These are phyloP conservation scores for Aleiodes alternator DNA, from an alignment of 2,888 invertebrate species.

Conservation along the genomic window DNA sequence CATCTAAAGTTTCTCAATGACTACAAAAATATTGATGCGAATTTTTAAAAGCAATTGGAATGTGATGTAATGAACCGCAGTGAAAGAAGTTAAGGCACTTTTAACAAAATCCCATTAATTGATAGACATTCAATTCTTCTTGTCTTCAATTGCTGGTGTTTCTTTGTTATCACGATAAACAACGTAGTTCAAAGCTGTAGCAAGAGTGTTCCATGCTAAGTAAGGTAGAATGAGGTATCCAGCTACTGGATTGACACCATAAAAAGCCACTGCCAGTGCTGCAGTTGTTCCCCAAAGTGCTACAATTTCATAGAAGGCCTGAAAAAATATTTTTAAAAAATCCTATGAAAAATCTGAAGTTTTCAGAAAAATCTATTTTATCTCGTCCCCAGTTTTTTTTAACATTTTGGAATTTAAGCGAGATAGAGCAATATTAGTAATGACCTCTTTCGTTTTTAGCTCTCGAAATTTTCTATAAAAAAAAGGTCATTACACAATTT, in stretches of 20 bases:
- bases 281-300: constrained; percentile 79
- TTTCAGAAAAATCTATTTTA: background rate
- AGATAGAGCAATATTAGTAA: no score
- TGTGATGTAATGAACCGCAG: background rate
- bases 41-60: constrained; percentile 15
- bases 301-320: constrained; percentile 81
- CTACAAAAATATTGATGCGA: background rate
- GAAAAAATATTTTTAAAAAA: constrained; percentile 54
- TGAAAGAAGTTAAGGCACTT: constrained; percentile 6
- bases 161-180: constrained; percentile 80
- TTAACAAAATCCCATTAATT: background rate
- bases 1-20: background rate
- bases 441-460: no score
- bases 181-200: constrained; percentile 82
- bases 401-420: no score
- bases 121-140: constrained; percentile 53
- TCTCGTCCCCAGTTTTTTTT: no score
- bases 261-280: constrained; percentile 79
- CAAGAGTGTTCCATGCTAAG: constrained; percentile 84
- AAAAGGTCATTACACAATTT: no score
- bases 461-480: no score
- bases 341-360: background rate
- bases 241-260: constrained; percentile 80
- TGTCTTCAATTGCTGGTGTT: constrained; percentile 62
- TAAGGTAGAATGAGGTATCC: constrained; percentile 85